phyloP scores from a whole-genome alignment of 2,797 vertebrate species.

The Coracias cyanogaster region DNA sequence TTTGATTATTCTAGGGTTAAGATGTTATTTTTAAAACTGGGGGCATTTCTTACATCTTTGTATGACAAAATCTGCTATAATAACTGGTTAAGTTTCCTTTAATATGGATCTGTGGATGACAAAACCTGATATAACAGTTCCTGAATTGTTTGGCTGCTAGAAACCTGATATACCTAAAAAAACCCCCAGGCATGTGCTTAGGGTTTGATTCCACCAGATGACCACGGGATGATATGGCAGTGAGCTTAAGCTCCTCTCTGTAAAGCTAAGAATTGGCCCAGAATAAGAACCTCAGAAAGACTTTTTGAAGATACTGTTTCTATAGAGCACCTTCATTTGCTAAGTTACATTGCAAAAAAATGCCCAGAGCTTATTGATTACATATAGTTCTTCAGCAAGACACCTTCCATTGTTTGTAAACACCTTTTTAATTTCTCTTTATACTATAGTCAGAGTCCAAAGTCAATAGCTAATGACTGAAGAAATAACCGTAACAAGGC shows the following conservation, averaged over 20 bases:
- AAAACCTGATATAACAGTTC: neutral
- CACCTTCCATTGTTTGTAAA: neutral
- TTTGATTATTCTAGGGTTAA: neutral
- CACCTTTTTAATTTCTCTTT: neutral
- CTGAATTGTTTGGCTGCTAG: neutral
- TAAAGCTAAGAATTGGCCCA: neutral
- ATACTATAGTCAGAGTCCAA: too few relatives aligned
- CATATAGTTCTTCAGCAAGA: neutral
- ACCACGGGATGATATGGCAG: neutral
- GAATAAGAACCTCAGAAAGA: neutral
- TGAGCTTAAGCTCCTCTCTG: neutral
- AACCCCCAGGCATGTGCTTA: neutral
- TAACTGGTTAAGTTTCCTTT: neutral
- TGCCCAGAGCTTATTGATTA: neutral
- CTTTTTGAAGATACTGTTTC: neutral
- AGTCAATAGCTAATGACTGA: neutral
- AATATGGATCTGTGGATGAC: neutral
- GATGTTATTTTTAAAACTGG: neutral
- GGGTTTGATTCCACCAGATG: neutral
- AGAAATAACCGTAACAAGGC: neutral
- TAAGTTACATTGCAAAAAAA: neutral
- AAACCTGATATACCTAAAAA: neutral
- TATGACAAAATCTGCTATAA: neutral
- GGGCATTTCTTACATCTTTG: neutral
- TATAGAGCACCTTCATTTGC: neutral